Evolutionary conservation across 2,113 vertebrate species (phyloP).

Genomic region (Chionis minor): DNA sequence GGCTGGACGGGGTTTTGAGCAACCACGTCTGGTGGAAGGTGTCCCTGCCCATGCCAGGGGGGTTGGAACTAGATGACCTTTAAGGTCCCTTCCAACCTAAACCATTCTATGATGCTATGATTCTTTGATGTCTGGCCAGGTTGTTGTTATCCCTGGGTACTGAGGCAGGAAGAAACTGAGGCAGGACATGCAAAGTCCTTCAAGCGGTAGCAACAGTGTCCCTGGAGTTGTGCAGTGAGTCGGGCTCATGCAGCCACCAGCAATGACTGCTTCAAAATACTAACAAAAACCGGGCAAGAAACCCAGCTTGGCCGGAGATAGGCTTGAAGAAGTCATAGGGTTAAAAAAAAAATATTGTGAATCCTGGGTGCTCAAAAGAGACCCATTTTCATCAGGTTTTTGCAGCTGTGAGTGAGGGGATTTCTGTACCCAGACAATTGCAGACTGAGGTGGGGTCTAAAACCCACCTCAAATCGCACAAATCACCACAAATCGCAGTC

Average conservation of each 20-base stretch:
- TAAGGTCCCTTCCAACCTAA: no score
- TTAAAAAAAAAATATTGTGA: background rate
- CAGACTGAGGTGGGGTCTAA: background rate
- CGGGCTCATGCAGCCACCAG: fast-evolving
- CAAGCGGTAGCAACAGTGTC: background rate
- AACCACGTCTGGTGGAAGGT: no score
- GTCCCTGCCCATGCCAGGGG: no score
- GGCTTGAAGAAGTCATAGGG: background rate
- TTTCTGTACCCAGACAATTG: background rate
- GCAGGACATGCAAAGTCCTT: background rate
- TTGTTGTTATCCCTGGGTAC: background rate
- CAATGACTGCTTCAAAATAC: background rate
- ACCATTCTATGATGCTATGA: no score
- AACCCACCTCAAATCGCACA: no score
- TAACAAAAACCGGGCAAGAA: background rate
- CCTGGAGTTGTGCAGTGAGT: background rate
- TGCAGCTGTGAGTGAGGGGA: background rate
- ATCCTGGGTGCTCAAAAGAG: background rate
- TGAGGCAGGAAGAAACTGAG: background rate
- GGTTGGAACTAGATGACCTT: no score
- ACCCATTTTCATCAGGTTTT: background rate
- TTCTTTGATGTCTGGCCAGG: background rate
- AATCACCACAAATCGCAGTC: background rate
- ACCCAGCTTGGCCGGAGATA: background rate
- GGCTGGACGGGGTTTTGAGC: no score